Evolutionary conservation across 1,140 invertebrate genomes (phyloP).

Genomic region (Bathynomus jamesi): DNA sequence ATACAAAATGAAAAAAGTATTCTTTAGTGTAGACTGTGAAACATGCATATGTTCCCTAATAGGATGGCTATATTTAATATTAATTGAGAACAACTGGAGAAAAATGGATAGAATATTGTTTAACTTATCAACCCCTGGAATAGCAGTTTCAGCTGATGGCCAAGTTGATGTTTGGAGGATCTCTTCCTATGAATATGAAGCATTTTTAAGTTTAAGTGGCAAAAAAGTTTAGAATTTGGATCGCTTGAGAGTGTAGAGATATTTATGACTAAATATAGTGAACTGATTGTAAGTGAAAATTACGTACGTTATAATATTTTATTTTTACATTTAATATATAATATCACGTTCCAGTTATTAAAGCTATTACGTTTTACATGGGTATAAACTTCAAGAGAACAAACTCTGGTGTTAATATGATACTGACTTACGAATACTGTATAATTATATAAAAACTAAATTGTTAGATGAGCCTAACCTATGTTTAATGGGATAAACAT

Average conservation of each 20-base stretch:
- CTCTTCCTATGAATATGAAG: background rate
- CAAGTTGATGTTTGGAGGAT: background rate
- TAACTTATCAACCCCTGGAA: background rate
- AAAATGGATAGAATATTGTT: background rate
- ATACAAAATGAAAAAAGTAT: background rate
- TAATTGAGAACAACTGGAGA: background rate
- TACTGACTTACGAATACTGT: too few species aligned
- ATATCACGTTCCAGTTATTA: too few species aligned
- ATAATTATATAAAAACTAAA: too few species aligned
- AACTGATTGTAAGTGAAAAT: too few species aligned
- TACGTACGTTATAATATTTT: too few species aligned
- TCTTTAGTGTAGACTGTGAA: background rate
- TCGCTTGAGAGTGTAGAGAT: background rate
- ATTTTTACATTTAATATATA: too few species aligned
- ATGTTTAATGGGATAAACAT: too few species aligned
- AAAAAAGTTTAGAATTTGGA: background rate
- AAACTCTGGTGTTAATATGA: too few species aligned
- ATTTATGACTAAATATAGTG: too few species aligned
- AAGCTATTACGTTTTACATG: too few species aligned
- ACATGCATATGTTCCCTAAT: background rate
- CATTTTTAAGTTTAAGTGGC: background rate
- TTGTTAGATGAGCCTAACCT: too few species aligned
- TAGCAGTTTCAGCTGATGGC: background rate
- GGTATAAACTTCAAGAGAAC: too few species aligned
- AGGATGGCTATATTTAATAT: background rate